A percentile compares a stretch with the other conserved stretches of the same genome.
phyloP scores from a whole-genome alignment of 2,113 vertebrate species.

The Mola mola region DNA sequence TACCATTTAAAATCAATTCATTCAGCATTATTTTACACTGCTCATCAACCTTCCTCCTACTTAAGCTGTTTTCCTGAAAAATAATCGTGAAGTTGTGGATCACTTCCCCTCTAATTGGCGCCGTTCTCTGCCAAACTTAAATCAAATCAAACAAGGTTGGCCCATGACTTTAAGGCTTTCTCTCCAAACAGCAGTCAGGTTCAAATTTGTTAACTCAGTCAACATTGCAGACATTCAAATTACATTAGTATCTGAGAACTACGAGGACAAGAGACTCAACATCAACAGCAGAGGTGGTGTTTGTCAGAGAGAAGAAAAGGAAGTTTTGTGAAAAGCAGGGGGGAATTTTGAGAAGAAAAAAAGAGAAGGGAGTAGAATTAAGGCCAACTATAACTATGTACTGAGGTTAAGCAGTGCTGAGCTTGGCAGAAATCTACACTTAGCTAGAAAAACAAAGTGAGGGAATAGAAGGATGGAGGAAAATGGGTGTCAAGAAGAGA shows the following conservation, averaged over 20 bases:
- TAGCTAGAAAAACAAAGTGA: conserved; percentile 67
- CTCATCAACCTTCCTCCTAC: no score
- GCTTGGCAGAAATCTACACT: conserved; percentile 71
- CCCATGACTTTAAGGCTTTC: conserved; percentile 10
- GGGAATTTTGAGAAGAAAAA: no score
- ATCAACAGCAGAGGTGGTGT: conserved; percentile 46
- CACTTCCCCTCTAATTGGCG: conserved; percentile 2
- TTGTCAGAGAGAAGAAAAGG: conserved; percentile 51
- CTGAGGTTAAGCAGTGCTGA: conserved; percentile 68
- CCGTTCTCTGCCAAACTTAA: conserved; percentile 2
- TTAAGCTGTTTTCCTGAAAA: no score
- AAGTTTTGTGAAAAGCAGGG: conserved; percentile 56
- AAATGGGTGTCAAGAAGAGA: conserved; percentile 67
- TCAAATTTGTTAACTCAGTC: conserved; percentile 55
- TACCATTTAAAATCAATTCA: no score
- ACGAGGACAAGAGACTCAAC: conserved; percentile 39
- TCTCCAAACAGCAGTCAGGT: conserved; percentile 42
- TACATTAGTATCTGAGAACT: conserved; percentile 40
- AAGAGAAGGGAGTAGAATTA: conserved; percentile 9
- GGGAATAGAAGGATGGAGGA: conserved; percentile 57
- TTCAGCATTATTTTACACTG: no score
- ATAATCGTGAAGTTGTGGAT: no score
- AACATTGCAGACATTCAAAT: conserved; percentile 53
- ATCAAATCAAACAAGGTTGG: conserved; percentile 24
- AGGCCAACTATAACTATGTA: conserved; percentile 65